These are phyloP conservation scores for Tarsius wallacei DNA, from an alignment of 2,797 vertebrate genomes.

Conservation along the genomic window DNA sequence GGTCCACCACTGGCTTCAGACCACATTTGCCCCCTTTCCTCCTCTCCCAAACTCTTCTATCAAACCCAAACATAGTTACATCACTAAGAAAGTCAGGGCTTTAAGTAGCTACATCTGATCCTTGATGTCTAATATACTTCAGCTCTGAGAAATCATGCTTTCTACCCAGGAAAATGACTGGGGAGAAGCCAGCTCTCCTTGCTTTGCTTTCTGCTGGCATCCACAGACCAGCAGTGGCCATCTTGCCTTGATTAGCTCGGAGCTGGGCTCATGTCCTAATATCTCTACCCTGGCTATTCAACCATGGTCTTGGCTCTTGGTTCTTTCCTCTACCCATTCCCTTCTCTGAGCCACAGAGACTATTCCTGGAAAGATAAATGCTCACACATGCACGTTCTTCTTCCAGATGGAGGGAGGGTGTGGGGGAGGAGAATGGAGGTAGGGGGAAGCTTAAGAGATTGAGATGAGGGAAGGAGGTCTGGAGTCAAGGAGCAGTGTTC, in stretches of 20 bases:
- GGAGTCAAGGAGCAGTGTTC: background rate
- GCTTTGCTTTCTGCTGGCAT: slow-evolving; percentile 33
- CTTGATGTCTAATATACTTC: background rate
- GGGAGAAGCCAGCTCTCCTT: slow-evolving; percentile 22
- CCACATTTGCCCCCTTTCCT: background rate
- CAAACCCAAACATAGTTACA: background rate
- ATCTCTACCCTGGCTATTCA: background rate
- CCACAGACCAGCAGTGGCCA: background rate
- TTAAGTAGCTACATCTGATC: slow-evolving; percentile 14
- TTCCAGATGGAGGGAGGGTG: background rate
- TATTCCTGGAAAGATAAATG: slow-evolving; percentile 54
- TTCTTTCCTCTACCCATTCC: background rate
- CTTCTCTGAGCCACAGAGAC: background rate
- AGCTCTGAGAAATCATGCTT: background rate
- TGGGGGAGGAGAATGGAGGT: background rate
- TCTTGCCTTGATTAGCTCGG: slow-evolving; percentile 22
- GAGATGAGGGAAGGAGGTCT: background rate
- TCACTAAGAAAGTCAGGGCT: background rate
- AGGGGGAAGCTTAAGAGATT: background rate
- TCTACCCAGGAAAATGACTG: slow-evolving; percentile 16
- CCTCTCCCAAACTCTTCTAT: background rate
- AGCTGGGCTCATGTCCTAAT: background rate
- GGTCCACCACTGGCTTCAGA: background rate
- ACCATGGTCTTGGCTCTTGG: background rate
- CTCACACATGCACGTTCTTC: background rate